A percentile compares a stretch with the other conserved stretches of the same genome.
phyloP scores from a whole-genome alignment of 37 sponge, comb jelly and placozoan species.

The Tethya wilhelma region DNA sequence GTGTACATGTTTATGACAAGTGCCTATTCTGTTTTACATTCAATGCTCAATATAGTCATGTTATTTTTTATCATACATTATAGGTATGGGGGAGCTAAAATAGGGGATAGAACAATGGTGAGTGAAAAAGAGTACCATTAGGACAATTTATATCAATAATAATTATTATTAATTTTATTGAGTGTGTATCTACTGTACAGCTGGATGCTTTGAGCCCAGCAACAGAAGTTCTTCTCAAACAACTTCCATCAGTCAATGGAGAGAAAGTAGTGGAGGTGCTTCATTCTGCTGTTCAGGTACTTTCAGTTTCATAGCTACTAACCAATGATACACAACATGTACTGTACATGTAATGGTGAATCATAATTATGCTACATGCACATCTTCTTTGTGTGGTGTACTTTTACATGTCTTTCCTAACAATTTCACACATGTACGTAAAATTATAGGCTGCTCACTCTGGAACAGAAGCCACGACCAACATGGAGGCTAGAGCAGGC shows the following conservation, averaged over 20 bases:
- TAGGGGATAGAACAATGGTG: slow-evolving; percentile 86
- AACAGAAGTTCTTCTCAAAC: slow-evolving; percentile 18
- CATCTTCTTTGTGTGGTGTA: not conserved
- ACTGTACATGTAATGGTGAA: not conserved
- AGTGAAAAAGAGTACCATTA: no score
- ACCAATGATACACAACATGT: not conserved
- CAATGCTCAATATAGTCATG: not conserved
- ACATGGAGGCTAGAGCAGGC: slow-evolving; percentile 83
- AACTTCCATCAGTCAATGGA: not conserved
- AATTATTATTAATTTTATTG: not conserved
- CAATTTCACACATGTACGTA: not conserved
- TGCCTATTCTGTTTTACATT: not conserved
- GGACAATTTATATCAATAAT: slow-evolving; percentile 17
- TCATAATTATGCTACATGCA: not conserved
- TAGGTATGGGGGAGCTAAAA: slow-evolving; percentile 81
- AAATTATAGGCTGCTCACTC: slow-evolving; percentile 58
- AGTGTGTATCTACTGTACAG: not conserved
- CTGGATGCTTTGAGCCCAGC: slow-evolving; percentile 62
- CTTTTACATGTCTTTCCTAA: not conserved
- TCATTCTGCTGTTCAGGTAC: slow-evolving; percentile 18
- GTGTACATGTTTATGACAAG: no score
- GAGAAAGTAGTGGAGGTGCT: slow-evolving; percentile 2
- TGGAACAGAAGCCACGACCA: slow-evolving; percentile 64
- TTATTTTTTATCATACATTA: not conserved
- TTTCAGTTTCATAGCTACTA: not conserved